Percentiles rank a stretch among this genome's conserved stretches.
Evolutionary conservation across 2,113 vertebrate genomes (phyloP).

Genomic region (Seriola aureovittata): DNA sequence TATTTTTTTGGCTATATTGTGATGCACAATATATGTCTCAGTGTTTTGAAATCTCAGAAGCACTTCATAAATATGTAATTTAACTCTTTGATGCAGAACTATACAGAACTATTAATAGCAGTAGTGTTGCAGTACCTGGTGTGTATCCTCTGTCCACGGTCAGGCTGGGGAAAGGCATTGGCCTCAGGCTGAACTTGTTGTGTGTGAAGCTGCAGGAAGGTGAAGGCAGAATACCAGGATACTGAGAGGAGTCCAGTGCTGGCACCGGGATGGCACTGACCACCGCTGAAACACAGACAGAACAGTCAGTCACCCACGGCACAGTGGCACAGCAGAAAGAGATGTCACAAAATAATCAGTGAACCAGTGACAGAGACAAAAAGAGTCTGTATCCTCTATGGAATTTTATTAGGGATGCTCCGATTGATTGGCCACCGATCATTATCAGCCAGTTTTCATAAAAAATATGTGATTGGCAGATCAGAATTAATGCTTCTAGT

Average conservation of each 20-base stretch:
- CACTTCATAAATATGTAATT: no score
- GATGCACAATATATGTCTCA: no score
- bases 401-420: no score
- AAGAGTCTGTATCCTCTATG: neutral
- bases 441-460: no score
- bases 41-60: no score
- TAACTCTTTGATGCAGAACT: no score
- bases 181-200: slow-evolving; percentile 91
- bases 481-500: no score
- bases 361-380: neutral
- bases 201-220: slow-evolving; percentile 93
- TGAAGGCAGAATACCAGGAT: slow-evolving; percentile 92
- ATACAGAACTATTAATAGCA: no score
- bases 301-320: neutral
- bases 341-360: neutral
- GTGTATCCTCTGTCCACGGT: slow-evolving; percentile 91
- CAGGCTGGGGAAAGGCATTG: slow-evolving; percentile 92
- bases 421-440: no score
- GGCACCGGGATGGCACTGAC: slow-evolving; percentile 96
- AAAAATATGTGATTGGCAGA: no score
- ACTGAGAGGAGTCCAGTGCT: slow-evolving; percentile 93
- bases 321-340: neutral
- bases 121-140: slow-evolving; percentile 78
- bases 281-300: slow-evolving; percentile 84
- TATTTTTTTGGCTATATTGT: no score